Base-by-base conservation (phyloP, 2,113 vertebrate species). In the Trogon surrucura region DNA sequence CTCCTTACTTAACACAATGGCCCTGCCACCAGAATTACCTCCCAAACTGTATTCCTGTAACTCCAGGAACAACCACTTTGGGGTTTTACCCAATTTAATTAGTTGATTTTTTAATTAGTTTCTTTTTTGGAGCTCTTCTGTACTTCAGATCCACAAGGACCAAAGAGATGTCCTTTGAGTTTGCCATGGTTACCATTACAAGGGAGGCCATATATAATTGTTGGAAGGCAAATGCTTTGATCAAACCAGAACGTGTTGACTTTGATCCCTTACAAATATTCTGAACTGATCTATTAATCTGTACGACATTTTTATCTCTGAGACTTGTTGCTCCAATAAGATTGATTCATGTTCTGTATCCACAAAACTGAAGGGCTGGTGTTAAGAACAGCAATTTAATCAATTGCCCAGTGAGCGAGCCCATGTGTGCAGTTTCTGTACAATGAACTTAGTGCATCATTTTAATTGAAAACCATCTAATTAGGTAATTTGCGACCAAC, bases 381-480 rank as follows among this genome's bases (percentile, higher is more conserved):
- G 73, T 62, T 65, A 95, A 73, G 77, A 96, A 71, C 44, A 85
- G 48, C 38, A 80, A 64, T 53, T 87, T 66, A 92, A 87, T 96
- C 93, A 84, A 77, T 79, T 87, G 89, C 26, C 74, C 86, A 71
- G 21, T 15, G 25, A 91, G 77, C 0, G 0, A 92, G 62, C 11
- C 69, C 51, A 7, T 8, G 48, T 48, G 34, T 56, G 25, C 44
- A 53, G 47, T 69, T 79, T 75, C n/a, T 89, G 44, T 70, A 88
- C 72, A 65, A 45, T 67, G 69, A 93, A 91, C 84, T 80, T 86
- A 62, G 32, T 27, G 30, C 88, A 60, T 79, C 27, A 58, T 91
- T 87, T 95, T 79, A 89, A 78, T 72, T 62, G 65, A 89, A 92
- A 89, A 48, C 44, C 47, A 32, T 77, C 50, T 60, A 61, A 93